Evolutionary conservation across 2,888 invertebrate species (phyloP), one percentile per base, ranked within the genome.

Genomic region (Ochropacha duplaris): DNA sequence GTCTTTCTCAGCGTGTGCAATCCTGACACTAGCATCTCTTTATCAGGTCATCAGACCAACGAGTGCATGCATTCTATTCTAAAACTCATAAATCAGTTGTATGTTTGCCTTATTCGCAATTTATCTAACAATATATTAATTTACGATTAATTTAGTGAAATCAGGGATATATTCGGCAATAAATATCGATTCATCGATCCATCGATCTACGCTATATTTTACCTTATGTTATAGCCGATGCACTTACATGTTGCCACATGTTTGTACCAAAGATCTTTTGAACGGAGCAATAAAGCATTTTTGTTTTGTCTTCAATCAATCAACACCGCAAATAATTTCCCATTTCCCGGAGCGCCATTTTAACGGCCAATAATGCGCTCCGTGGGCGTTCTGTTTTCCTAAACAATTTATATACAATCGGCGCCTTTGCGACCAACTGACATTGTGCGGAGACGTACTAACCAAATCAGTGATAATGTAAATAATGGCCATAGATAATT

Each of bases 401-500:
- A 86, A 86, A 74, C 84, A 88, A 89, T 91, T 90, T 90, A 90
- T 88, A 90, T 88, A 81, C 64, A 78, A 65, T 75, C 86, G 87
- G 88, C 83, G 81, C 81, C 85, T 88, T 87, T 86, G 78, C 69
- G 65, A 72, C 66, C 66, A 63, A 69, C 68, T 76, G 76, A 78
- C 69, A 67, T 57, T 54, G 55, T 36, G 50, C 66, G 16, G 65
- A 69, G 78, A 79, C 75, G 79, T 76, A 79, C 79, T 84, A 84
- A 87, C 86, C 80, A 81, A 88, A 88, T 90, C 85, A 76, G 65
- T 74, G 82, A 86, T 85, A 84, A 81, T 79, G 72, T 87, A 82
- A 84, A 71, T 87, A 87, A 87, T 84, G 83, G 74, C 66, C 64
- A 58, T 69, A 78, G 79, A 84, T 87, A 87, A 87, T 81, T 81